Evolutionary conservation across 2,888 invertebrate species (phyloP).

Genomic region (Cyclophora albipunctata): DNA sequence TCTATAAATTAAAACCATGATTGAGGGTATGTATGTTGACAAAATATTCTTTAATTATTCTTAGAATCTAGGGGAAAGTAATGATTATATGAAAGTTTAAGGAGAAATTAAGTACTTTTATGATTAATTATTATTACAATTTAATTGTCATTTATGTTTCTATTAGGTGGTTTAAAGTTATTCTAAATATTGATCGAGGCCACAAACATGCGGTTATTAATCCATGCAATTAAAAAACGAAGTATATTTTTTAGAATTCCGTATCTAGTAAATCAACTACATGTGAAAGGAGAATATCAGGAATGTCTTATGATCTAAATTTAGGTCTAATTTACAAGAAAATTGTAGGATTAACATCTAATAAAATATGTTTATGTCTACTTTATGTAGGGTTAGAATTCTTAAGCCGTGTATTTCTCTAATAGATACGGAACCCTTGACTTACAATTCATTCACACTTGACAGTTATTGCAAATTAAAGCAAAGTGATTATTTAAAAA

Average conservation of each 20-base stretch:
- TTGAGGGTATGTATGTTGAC: no score
- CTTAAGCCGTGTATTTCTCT: no score
- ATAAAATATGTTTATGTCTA: no score
- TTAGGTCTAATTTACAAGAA: neutral
- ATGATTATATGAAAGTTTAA: constrained; percentile 16
- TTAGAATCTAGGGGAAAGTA: no score
- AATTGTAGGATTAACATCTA: neutral
- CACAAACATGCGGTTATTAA: neutral
- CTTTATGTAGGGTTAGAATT: no score
- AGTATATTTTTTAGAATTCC: neutral
- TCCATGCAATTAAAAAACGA: constrained; percentile 10
- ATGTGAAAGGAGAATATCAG: neutral
- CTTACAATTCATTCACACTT: no score
- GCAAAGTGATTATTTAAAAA: no score
- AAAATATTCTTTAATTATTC: no score
- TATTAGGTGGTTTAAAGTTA: constrained; percentile 14
- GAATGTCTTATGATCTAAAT: neutral
- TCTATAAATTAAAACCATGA: no score
- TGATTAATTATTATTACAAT: constrained; percentile 8
- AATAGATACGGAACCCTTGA: no score
- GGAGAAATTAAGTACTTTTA: constrained; percentile 46
- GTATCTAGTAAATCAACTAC: no score
- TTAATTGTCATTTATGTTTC: constrained; percentile 7
- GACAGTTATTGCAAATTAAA: no score
- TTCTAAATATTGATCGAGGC: constrained; percentile 4